These are phyloP conservation scores for Ctenomys sociabilis DNA, from an alignment of 2,113 vertebrate species.

Conservation along the genomic window DNA sequence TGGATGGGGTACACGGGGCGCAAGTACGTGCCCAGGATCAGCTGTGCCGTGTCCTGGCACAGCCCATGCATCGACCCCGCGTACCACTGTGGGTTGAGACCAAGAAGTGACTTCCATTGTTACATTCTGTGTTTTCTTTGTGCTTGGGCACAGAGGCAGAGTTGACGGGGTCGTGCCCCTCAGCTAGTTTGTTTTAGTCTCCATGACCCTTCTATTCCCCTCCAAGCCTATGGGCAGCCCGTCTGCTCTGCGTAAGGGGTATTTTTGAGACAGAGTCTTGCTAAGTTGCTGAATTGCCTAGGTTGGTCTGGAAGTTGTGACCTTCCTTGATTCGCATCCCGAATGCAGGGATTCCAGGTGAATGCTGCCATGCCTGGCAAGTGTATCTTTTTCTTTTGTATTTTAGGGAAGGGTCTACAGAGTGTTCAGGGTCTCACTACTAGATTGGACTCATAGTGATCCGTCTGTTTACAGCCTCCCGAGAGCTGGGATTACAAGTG, in stretches of 20 bases:
- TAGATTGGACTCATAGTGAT: too few relatives aligned
- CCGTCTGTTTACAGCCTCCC: too few relatives aligned
- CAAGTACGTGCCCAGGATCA: neutral
- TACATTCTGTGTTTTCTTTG: neutral
- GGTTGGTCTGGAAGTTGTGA: neutral
- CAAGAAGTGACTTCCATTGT: neutral
- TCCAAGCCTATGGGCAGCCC: neutral
- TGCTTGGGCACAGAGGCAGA: neutral
- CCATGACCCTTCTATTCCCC: neutral
- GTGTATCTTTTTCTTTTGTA: neutral
- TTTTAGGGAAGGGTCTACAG: too few relatives aligned
- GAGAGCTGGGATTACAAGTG: too few relatives aligned
- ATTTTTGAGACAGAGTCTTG: neutral
- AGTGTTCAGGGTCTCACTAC: too few relatives aligned
- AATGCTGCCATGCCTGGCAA: neutral
- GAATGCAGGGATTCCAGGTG: neutral
- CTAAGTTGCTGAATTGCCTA: neutral
- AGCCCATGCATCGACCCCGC: neutral
- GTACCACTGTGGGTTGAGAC: neutral
- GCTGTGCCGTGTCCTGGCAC: neutral
- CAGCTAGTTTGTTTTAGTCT: neutral
- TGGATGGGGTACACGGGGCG: neutral
- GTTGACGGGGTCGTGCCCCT: neutral
- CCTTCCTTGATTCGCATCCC: neutral
- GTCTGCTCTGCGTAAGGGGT: neutral